These are phyloP conservation scores for Tillus elongatus DNA, from an alignment of 2,888 invertebrate genomes.

Conservation along the genomic window DNA sequence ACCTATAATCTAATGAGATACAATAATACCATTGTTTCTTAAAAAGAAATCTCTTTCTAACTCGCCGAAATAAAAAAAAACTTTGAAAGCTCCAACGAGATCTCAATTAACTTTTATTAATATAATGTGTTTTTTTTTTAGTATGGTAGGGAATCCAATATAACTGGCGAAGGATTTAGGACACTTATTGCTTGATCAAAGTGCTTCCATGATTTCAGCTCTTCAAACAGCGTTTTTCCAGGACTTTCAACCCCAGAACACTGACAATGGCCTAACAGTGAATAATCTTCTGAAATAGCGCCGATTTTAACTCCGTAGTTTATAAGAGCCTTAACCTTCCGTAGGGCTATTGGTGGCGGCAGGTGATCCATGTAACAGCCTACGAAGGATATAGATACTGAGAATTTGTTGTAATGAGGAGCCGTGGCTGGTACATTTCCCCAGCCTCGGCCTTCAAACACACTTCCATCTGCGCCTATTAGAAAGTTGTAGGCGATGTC, in stretches of 20 bases:
- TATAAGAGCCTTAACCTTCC: conserved; percentile 42
- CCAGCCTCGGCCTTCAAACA: conserved; percentile 52
- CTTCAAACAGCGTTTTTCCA: conserved; percentile 43
- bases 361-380: conserved; percentile 45
- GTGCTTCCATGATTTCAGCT: conserved; percentile 48
- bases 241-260: conserved; percentile 46
- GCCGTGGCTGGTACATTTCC: conserved; percentile 47
- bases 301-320: conserved; percentile 42
- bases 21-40: too few relatives aligned
- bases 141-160: neutral
- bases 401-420: conserved; percentile 43
- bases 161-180: neutral
- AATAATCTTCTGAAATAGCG: conserved; percentile 42
- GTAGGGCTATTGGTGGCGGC: conserved; percentile 40
- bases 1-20: too few relatives aligned
- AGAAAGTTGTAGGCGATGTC: conserved; percentile 50
- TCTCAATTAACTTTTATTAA: too few relatives aligned
- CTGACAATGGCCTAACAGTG: conserved; percentile 46
- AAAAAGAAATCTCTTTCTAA: too few relatives aligned
- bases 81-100: too few relatives aligned
- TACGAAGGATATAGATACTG: conserved; percentile 46
- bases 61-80: neutral
- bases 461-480: conserved; percentile 48
- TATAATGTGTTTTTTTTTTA: neutral
- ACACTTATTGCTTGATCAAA: conserved; percentile 29